Evolutionary conservation across 1,140 invertebrate species (phyloP), one percentile per base, ranked within the genome.

Genomic region (Coptotermes formosanus): DNA sequence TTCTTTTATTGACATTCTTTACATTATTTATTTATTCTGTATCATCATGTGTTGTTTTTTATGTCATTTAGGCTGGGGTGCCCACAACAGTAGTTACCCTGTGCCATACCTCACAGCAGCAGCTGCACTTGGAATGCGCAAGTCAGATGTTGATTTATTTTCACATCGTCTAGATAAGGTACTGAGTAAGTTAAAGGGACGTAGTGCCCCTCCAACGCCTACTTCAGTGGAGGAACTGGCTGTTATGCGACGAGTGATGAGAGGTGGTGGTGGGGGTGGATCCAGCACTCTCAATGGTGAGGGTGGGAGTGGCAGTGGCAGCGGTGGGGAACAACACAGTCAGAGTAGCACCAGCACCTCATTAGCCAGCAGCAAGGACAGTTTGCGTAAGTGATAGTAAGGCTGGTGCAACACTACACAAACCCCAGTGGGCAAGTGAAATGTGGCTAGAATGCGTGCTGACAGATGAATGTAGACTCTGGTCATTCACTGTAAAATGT

Each of bases 51-150:
- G 64, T 69, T 25, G 16, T 64, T 64, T 64, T 64, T 23, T 6
- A 45, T 84, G 21, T 38, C 52, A 55, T 55, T 45, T 86, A 92
- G 94, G 94, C 55, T 96, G 95, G 94, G 95, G 95, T 82, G 92
- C 94, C 43, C 95, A 96, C 90, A 92, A 92, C 87, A 92, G 93
- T 88, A 92, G 91, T 88, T 95, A 94, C 89, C 92, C 93, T 45
- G 90, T 91, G 85, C 91, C 94, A 32, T 96, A 96, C 89, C 90
- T 96, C 82, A 96, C 95, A 32, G 95, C 94, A 82, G 95, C 95
- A 32, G 95, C 95, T 25, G 92, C 94, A 38, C 91, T 96, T 85
- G 95, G 95, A n/a, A 95, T 95, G 92, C 93, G 92, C 69, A 92
- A 92, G 88, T 89, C 90, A 8, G 95, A 96, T 87, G 92, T 96